Conservation (phyloP, 2,797 vertebrate species). For the Sternarchorhynchus goeldii region DNA sequence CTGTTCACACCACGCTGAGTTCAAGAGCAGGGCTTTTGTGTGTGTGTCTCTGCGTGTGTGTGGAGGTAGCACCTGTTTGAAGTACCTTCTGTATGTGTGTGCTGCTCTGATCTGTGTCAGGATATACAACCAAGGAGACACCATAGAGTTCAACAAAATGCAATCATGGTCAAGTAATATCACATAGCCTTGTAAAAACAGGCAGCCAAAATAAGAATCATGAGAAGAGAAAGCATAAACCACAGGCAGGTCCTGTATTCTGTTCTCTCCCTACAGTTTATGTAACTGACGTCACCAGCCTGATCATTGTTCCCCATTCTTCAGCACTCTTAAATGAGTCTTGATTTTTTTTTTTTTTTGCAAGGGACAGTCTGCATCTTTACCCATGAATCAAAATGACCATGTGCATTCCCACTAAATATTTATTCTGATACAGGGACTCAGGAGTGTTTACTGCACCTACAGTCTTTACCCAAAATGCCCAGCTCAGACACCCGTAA, state of each 20-base stretch:
- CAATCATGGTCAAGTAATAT: slow-evolving; percentile 12
- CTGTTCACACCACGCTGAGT: slow-evolving; percentile 10
- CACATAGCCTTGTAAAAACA: neutral
- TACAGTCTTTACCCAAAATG: slow-evolving; percentile 37
- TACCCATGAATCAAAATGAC: slow-evolving; percentile 29
- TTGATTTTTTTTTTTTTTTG: neutral
- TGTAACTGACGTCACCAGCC: neutral
- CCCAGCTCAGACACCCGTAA: slow-evolving; percentile 32
- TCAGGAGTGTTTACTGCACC: slow-evolving; percentile 32
- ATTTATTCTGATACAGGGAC: slow-evolving; percentile 9
- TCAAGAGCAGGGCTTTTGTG: slow-evolving; percentile 13
- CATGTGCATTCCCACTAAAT: slow-evolving; percentile 3
- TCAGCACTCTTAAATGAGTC: slow-evolving; percentile 12
- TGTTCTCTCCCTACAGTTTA: neutral
- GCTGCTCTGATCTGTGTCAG: slow-evolving; percentile 9
- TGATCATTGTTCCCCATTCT: neutral
- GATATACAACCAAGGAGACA: neutral
- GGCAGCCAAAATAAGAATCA: neutral
- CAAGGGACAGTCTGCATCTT: slow-evolving; percentile 4
- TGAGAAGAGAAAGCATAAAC: neutral
- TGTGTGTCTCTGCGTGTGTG: neutral
- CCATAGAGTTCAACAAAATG: neutral
- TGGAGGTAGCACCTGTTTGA: slow-evolving; percentile 1
- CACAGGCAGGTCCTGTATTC: neutral
- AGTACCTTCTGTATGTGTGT: neutral